Evolutionary conservation across 2,888 invertebrate genomes (phyloP), one percentile per base, ranked within the genome.

Genomic region (Mythimna vitellina): DNA sequence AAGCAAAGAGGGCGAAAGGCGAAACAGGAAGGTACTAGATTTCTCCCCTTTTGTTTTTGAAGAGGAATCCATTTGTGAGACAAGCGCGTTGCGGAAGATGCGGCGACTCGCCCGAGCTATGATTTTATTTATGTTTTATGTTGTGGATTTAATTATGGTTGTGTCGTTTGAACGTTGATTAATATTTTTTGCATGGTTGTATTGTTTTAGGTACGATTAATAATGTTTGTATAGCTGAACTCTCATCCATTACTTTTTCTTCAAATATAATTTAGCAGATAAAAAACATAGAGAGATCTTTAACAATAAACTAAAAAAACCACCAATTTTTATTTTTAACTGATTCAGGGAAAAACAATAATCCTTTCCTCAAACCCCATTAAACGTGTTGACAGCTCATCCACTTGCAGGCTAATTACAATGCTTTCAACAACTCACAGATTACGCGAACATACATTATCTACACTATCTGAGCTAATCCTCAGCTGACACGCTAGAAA

Each of bases 21-120:
- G 85, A 88, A 85, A 89, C 85, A 80, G 85, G 86, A 86, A 87
- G 90, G 90, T 88, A 88, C 85, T 82, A 83, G 78, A 88, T 87
- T 84, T 89, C 86, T 86, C 89, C 90, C 90, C 91, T 92, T 93
- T 93, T 92, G 84, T 85, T 82, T 85, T 76, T 81, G 70, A 86
- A 86, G 82, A 86, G 84, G 77, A 84, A 82, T 81, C 84, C 78
- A 84, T 93, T 92, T 90, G 85, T 89, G 89, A 88, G 91, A 88
- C 86, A 80, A 84, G 82, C 82, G 72, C 73, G 77, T 66, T 65
- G 79, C 81, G 74, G 65, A 80, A 80, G 83, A 81, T 83, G 82
- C 73, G 80, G 76, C 80, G 62, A 74, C 67, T 73, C 61, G 62
- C 42, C 32, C 73, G 63, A 64, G 65, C 67, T 60, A 57, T 60